Evolutionary conservation across 2,888 invertebrate genomes (phyloP), one percentile per base, ranked within the genome.

Genomic region (Chaetoderma sp.): DNA sequence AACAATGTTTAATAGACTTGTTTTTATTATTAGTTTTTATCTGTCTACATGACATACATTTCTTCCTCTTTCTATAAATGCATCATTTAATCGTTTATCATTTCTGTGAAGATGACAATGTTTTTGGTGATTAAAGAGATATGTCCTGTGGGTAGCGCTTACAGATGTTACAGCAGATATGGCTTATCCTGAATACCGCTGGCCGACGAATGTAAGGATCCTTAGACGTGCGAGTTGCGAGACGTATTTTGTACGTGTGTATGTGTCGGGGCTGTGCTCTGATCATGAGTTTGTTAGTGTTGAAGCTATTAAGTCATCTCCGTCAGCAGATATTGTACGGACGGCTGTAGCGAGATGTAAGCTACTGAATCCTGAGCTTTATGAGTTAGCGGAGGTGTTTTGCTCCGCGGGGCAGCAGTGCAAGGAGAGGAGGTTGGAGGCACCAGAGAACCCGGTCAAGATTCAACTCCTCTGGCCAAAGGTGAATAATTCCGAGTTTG

Each of bases 351-450:
- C 70, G 32, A 83, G 81, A 61, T 60, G 83, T 54, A 68, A 69
- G n/a, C 69, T 82, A n/a, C 71, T 70, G 33, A 67, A 72, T 60
- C 65, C 80, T 3, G 70, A 77, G 32, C 69, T 75, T 42, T 85
- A 79, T 65, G 83, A 85, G 63, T 70, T 86, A 56, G 83, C 83
- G 2, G 94, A 94, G 77, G 93, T 94, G 79, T 93, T 94, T 66
- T 93, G 93, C 86, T 91, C 93, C 72, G 91, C 92, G 76, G 95
- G 95, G 42, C 92, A 93, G 80, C 94, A 96, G 85, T 96, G 95
- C 87, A 97, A 96, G 84, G 96, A 96, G 88, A 89, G 96, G 70
- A 90, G 95, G 70, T 90, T 97, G 64, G 93, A 94, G 16, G 90
- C 93, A 42, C 90, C 81, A 45, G 89, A 89, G 73, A 87, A 86